Evolutionary conservation across 2,113 vertebrate species (phyloP), one percentile per base, ranked within the genome.

Genomic region (Ceuthmochares aereus): DNA sequence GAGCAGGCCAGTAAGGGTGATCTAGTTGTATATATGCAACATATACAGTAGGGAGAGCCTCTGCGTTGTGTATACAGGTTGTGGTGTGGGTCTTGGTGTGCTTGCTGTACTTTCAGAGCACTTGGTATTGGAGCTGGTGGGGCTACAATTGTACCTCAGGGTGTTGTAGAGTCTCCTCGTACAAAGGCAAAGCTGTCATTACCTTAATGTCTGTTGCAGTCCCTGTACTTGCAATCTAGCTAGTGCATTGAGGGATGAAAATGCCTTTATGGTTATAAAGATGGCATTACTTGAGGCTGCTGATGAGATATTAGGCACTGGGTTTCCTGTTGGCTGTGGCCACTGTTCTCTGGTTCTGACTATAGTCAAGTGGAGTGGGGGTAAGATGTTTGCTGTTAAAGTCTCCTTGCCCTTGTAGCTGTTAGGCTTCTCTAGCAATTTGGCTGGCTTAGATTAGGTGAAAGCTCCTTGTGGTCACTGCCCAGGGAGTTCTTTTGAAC

Each of bases 21-120:
- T 23, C 40, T n/a, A 3, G 42, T 7, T 43, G 47, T 47, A 36
- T 9, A 26, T 3, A 6, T 9, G 13, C 64, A 43, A 87, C n/a
- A n/a, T n/a, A n/a, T n/a, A n/a, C 63, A 15, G 12, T 22, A 43
- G 60, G 64, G 66, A 69, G 17, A 63, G 34, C 42, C 4, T 0
- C 8, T 30, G 25, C 0, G 0, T 32, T n/a, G 13, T 40, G 7
- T 1, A 1, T 14, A 19, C 5, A 13, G 69, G 54, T 70, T 47
- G 40, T 7, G 6, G 51, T 30, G 37, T 7, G 2, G 72, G n/a
- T 42, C 29, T 25, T 36, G 10, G n/a, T 10, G 27, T 40, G 37
- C 70, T 34, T 60, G 29, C 5, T 60, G 54, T 64, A 14, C 76
- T 42, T 79, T 30, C 87, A 72, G 59, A 60, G 27, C 64, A 52